These are phyloP conservation scores for Pomacea maculata DNA, from an alignment of 1,140 invertebrate genomes.

Conservation along the genomic window DNA sequence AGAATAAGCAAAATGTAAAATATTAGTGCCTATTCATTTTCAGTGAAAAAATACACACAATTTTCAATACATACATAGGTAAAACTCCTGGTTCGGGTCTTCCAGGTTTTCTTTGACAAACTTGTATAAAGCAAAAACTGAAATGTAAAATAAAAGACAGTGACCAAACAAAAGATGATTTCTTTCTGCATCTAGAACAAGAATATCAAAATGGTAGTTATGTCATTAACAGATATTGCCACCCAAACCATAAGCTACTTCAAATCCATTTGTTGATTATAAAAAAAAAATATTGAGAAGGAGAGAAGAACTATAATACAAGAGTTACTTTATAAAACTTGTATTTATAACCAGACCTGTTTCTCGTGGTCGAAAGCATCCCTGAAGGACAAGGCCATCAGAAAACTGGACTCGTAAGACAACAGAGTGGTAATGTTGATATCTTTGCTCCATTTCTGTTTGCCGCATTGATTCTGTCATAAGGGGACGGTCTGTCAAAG, in stretches of 20 bases:
- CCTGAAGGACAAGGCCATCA: slow-evolving; percentile 81
- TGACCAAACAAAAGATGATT: neutral
- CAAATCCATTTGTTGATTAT: too few species aligned
- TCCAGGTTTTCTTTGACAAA: slow-evolving; percentile 77
- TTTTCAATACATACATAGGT: slow-evolving; percentile 75
- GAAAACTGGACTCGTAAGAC: slow-evolving; percentile 85
- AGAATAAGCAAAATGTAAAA: neutral
- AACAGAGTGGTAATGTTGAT: slow-evolving; percentile 76
- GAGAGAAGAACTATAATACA: neutral
- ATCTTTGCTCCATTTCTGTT: slow-evolving; percentile 71
- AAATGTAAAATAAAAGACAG: slow-evolving; percentile 19
- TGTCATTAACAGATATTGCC: too few species aligned
- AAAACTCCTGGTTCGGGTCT: slow-evolving; percentile 72
- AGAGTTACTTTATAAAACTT: neutral
- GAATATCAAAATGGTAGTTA: neutral
- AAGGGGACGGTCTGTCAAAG: slow-evolving; percentile 72
- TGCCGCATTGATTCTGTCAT: slow-evolving; percentile 73
- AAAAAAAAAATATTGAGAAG: neutral
- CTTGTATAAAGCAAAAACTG: slow-evolving; percentile 72
- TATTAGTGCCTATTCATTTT: neutral
- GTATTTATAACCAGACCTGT: slow-evolving; percentile 57
- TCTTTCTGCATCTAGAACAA: neutral
- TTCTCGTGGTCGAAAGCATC: slow-evolving; percentile 78
- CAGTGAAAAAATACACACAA: neutral
- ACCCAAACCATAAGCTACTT: too few species aligned